Percentiles rank a stretch among this genome's conserved stretches.
Conservation (phyloP, 2,888 invertebrate genomes). For the Stenoptilia bipunctidactyla region DNA sequence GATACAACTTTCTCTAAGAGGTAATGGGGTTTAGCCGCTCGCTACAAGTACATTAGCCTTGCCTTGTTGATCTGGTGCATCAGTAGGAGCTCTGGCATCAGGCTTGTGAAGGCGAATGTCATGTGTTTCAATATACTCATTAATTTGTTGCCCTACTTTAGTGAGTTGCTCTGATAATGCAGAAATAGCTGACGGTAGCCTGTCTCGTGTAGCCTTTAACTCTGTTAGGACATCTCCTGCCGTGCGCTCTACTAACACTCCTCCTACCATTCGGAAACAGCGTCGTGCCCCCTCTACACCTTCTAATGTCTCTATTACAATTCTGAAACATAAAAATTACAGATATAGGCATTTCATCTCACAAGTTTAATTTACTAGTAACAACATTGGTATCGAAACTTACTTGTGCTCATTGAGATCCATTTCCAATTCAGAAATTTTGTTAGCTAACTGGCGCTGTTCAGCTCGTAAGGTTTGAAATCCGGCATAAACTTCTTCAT, state of each 20-base stretch:
- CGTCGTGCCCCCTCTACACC: conserved; percentile 86
- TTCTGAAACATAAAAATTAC: no score
- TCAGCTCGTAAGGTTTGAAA: conserved; percentile 91
- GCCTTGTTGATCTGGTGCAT: conserved; percentile 25
- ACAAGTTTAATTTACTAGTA: no score
- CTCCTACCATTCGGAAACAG: conserved; percentile 95
- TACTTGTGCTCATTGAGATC: conserved; percentile 98
- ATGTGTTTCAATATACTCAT: conserved; percentile 91
- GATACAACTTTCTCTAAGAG: background rate
- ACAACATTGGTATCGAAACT: conserved; percentile 23
- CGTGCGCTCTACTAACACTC: conserved; percentile 92
- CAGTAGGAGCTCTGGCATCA: conserved; percentile 28
- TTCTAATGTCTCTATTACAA: conserved; percentile 93
- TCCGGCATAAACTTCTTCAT: conserved; percentile 87
- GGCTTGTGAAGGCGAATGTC: conserved; percentile 83
- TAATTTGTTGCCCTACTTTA: conserved; percentile 90
- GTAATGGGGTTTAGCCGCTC: conserved; percentile 25
- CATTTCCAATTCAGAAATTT: conserved; percentile 92
- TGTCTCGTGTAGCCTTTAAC: conserved; percentile 82
- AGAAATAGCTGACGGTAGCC: conserved; percentile 84
- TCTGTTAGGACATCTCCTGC: conserved; percentile 93
- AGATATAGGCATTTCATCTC: no score
- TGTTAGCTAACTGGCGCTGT: conserved; percentile 87
- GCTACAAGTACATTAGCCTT: conserved; percentile 72
- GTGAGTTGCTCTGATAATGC: conserved; percentile 84